These are phyloP conservation scores for Tachysurus fulvidraco DNA, from an alignment of 2,113 vertebrate species.

Conservation along the genomic window DNA sequence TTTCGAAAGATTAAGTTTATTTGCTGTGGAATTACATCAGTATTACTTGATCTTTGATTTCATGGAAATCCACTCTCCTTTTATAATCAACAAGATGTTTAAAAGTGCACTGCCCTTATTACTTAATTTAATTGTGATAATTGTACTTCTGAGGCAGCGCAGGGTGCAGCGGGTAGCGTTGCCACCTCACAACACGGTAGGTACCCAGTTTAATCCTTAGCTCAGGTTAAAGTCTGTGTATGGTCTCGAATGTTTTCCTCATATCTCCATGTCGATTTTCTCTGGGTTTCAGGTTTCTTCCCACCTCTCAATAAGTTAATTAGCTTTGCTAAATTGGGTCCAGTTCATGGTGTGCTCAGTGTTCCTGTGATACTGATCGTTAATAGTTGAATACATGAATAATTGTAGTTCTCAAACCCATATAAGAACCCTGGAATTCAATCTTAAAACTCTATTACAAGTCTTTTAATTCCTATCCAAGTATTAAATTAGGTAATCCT, in stretches of 20 bases:
- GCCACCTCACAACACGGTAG: not conserved
- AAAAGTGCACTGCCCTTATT: constrained; percentile 5
- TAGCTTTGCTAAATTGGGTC: not conserved
- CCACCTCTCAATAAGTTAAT: too few species aligned
- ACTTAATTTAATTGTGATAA: constrained; percentile 34
- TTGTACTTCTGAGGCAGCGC: constrained; percentile 12
- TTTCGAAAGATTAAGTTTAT: constrained; percentile 6
- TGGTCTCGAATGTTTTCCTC: not conserved
- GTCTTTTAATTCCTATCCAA: not conserved
- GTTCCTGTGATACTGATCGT: not conserved
- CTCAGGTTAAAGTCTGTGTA: too few species aligned
- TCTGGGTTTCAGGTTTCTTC: not conserved
- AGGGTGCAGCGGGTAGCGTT: not conserved
- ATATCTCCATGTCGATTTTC: not conserved
- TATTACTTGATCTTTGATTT: constrained; percentile 13
- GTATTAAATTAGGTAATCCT: not conserved
- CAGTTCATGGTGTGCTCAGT: not conserved
- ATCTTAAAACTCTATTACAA: not conserved
- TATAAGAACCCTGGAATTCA: not conserved
- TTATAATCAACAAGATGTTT: constrained; percentile 1
- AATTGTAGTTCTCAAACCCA: not conserved
- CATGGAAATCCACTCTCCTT: not conserved
- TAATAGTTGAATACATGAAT: not conserved
- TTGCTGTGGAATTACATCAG: not conserved
- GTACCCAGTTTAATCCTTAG: not conserved